Percentiles rank a stretch among this genome's conserved stretches.
Evolutionary conservation across 2,113 vertebrate species (phyloP).

Genomic region (Tringa solitaria): DNA sequence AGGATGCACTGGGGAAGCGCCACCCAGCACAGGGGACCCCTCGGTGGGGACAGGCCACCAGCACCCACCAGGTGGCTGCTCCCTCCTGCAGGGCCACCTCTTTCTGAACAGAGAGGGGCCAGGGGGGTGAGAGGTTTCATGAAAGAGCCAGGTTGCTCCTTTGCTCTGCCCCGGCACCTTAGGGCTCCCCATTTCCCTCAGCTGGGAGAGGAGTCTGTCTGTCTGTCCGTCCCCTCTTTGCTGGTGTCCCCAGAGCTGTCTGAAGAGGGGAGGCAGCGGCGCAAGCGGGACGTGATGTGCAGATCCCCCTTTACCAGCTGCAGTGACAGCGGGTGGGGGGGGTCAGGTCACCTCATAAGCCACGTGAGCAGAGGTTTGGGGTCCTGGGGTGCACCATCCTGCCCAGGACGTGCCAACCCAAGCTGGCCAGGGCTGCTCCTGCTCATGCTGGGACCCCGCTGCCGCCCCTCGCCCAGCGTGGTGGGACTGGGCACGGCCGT

Average conservation of each 20-base stretch:
- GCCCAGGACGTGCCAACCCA: background rate
- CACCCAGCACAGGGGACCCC: background rate
- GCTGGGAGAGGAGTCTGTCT: background rate
- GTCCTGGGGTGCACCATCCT: background rate
- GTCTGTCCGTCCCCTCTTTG: background rate
- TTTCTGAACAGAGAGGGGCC: background rate
- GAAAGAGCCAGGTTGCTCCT: background rate
- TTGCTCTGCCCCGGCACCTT: background rate
- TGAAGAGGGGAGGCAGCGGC: background rate
- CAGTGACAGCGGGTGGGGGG: fast-evolving
- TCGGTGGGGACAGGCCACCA: background rate
- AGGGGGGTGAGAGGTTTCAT: no score
- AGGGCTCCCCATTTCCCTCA: fast-evolving
- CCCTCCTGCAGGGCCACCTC: background rate
- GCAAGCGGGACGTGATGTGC: fast-evolving
- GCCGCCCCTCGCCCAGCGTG: fast-evolving
- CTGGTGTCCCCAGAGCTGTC: background rate
- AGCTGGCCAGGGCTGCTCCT: background rate
- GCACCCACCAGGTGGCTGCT: fast-evolving
- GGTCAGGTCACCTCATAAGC: background rate
- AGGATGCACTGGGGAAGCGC: background rate
- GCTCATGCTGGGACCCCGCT: fast-evolving
- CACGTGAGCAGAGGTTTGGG: fast-evolving
- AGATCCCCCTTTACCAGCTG: background rate
- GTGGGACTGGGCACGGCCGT: background rate